Percentiles rank a stretch among this genome's conserved stretches.
Conservation (phyloP, 2,888 invertebrate species). For the Lydus trimaculatus region DNA sequence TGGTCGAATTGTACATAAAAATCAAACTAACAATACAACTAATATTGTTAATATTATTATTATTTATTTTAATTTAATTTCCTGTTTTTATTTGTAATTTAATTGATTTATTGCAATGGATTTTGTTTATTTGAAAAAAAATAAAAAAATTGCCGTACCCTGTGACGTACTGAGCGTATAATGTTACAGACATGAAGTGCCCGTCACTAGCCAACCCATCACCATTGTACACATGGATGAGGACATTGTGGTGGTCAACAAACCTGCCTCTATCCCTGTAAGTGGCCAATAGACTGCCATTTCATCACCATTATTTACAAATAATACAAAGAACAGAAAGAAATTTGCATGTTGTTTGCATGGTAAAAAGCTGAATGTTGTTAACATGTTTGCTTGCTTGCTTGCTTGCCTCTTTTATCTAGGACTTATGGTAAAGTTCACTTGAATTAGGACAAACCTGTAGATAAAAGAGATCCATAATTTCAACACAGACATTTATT, state of each 20-base stretch:
- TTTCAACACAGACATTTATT: constrained; percentile 16
- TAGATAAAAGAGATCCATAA: constrained; percentile 21
- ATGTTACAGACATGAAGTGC: constrained; percentile 96
- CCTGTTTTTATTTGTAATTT: not conserved
- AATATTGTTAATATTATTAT: not conserved
- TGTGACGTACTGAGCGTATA: constrained; percentile 47
- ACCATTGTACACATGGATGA: constrained; percentile 98
- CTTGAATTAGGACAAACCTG: constrained; percentile 18
- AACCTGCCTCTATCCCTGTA: constrained; percentile 99
- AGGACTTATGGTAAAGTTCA: not conserved
- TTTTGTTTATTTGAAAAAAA: constrained; percentile 16
- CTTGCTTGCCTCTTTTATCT: constrained; percentile 15
- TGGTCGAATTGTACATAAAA: constrained; percentile 12
- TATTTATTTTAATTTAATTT: not conserved
- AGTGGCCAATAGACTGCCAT: constrained; percentile 88
- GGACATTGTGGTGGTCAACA: constrained; percentile 99
- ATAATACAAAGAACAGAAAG: constrained; percentile 4
- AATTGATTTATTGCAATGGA: not conserved
- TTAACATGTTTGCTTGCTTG: constrained; percentile 21
- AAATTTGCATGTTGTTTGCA: constrained; percentile 16
- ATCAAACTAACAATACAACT: not conserved
- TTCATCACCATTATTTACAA: constrained; percentile 31
- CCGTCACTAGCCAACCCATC: constrained; percentile 96
- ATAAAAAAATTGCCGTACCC: constrained; percentile 37
- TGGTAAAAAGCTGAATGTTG: constrained; percentile 3